A percentile compares a stretch with the other conserved stretches of the same genome.
Conservation (phyloP, 2,797 vertebrate genomes). For the Diplodus puntazzo region DNA sequence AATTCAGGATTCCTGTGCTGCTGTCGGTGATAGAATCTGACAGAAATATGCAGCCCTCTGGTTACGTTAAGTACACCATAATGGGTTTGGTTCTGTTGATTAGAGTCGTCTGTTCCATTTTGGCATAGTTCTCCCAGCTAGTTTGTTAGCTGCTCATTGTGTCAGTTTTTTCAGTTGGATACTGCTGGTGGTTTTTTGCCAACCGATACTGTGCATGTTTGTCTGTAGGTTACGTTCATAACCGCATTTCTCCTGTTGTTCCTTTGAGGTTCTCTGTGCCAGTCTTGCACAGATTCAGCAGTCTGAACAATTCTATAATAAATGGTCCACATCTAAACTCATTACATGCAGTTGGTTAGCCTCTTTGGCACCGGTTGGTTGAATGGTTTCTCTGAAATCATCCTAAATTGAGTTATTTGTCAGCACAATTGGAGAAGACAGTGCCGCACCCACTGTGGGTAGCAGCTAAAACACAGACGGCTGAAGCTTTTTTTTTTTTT, state of each 20-base stretch:
- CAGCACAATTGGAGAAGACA: neutral
- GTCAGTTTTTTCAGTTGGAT: constrained; percentile 9
- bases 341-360: neutral
- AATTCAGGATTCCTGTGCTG: neutral
- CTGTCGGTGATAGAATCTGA: neutral
- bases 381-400: neutral
- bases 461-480: neutral
- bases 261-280: constrained; percentile 8
- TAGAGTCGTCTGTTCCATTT: neutral
- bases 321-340: neutral
- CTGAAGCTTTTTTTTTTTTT: neutral
- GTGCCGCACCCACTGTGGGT: neutral
- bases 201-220: neutral
- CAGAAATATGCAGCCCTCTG: constrained; percentile 1
- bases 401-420: neutral
- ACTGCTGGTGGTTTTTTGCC: constrained; percentile 9
- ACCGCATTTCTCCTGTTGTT: neutral
- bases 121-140: neutral
- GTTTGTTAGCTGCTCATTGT: constrained; percentile 1
- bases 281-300: neutral
- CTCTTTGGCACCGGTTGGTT: neutral
- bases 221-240: constrained; percentile 4
- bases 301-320: no score
- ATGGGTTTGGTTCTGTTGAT: constrained; percentile 6
- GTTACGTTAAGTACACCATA: constrained; percentile 3